These are phyloP conservation scores for Sinocyclocheilus rhinocerous DNA, from an alignment of 2,113 vertebrate species.

Conservation along the genomic window DNA sequence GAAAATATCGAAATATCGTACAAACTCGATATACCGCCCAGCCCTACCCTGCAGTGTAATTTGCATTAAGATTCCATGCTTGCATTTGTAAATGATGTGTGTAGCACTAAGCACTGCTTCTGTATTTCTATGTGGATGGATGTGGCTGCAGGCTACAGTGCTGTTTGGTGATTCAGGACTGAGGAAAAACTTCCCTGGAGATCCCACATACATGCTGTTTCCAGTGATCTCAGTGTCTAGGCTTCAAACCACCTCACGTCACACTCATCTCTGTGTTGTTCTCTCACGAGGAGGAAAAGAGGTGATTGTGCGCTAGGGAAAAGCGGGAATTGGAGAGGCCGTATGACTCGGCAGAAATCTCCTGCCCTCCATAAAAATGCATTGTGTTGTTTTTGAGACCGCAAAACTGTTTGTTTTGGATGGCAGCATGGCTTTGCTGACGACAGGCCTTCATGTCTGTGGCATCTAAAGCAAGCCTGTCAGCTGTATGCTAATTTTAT, in stretches of 20 bases:
- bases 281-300: neutral
- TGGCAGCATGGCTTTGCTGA: constrained; percentile 5
- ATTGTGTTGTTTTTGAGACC: neutral
- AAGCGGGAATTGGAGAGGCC: constrained; percentile 1
- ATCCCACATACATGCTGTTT: constrained; percentile 22
- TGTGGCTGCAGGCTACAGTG: constrained; percentile 24
- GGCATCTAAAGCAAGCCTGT: neutral
- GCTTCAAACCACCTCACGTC: constrained; percentile 33
- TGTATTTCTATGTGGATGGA: too few species aligned
- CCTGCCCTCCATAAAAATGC: neutral
- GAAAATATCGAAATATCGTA: too few species aligned
- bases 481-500: constrained; percentile 29
- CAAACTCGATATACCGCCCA: too few species aligned
- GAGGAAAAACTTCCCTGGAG: constrained; percentile 20
- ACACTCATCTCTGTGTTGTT: neutral
- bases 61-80: constrained; percentile 18
- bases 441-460: neutral
- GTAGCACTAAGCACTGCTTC: neutral
- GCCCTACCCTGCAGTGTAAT: neutral
- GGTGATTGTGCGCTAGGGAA: neutral
- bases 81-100: neutral
- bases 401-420: neutral
- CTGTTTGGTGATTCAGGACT: constrained; percentile 4
- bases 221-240: constrained; percentile 53
- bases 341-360: constrained; percentile 37